These are phyloP conservation scores for Actenoides lindsayi DNA, from an alignment of 2,113 vertebrate species.

Conservation along the genomic window DNA sequence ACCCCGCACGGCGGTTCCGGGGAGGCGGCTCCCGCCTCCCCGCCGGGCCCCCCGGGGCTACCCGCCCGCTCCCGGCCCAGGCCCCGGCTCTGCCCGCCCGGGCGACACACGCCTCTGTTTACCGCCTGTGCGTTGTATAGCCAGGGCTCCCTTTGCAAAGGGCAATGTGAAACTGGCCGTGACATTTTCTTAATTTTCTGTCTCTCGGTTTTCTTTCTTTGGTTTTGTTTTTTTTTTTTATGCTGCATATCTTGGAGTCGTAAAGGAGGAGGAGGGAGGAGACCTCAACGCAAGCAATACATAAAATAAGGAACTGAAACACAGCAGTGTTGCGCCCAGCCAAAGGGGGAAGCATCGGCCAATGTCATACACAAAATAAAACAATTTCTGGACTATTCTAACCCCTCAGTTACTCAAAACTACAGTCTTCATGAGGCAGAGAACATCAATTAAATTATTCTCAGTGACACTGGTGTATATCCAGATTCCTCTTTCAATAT, in stretches of 20 bases:
- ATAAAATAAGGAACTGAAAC: not conserved
- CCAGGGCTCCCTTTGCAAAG: not conserved
- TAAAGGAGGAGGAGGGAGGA: not conserved
- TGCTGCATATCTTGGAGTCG: not conserved
- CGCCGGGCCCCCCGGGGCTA: too few species aligned
- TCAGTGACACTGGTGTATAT: not conserved
- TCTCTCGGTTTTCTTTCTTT: not conserved
- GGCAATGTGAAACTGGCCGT: not conserved
- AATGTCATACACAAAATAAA: not conserved
- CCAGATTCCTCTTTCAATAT: not conserved
- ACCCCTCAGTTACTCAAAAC: not conserved
- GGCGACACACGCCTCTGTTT: not conserved
- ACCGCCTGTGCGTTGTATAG: not conserved
- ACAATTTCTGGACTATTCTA: rapidly evolving
- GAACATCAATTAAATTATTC: not conserved
- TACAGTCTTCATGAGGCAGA: rapidly evolving
- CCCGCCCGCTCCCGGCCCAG: not conserved
- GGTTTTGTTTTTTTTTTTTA: not conserved
- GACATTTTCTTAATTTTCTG: not conserved
- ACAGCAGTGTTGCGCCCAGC: not conserved
- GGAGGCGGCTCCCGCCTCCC: not conserved
- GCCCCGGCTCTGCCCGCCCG: not conserved
- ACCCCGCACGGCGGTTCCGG: not conserved
- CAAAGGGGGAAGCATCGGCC: not conserved
- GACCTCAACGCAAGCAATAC: not conserved